A percentile compares a stretch with the other conserved stretches of the same genome.
These are phyloP conservation scores for Apostichopus parvimensis DNA, from an alignment of 35 echinoderm and acorn worm genomes.

Conservation along the genomic window DNA sequence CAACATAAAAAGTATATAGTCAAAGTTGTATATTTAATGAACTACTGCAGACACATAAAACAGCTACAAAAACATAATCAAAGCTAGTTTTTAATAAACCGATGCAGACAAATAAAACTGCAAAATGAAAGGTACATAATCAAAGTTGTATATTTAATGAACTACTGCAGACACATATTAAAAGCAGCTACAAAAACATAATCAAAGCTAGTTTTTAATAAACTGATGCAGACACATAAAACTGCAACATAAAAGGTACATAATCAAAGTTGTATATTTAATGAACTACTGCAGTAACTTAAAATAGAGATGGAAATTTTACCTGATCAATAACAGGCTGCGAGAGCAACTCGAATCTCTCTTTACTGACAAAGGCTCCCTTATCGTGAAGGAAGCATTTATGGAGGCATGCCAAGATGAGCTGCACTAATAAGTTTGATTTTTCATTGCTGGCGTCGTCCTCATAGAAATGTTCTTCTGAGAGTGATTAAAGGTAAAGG, in stretches of 20 bases:
- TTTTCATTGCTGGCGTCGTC: slow-evolving; percentile 48
- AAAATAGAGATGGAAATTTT: neutral
- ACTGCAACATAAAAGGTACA: no score
- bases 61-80: neutral
- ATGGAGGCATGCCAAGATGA: slow-evolving; percentile 74
- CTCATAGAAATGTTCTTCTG: slow-evolving; percentile 53
- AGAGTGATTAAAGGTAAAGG: neutral
- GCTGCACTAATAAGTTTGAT: slow-evolving; percentile 59
- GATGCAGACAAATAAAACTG: no score
- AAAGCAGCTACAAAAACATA: neutral
- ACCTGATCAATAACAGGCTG: slow-evolving; percentile 96
- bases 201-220: neutral
- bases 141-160: no score
- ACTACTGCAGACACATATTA: no score
- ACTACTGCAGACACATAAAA: no score
- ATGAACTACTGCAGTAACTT: no score
- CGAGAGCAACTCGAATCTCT: slow-evolving; percentile 88
- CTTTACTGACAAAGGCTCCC: slow-evolving; percentile 89
- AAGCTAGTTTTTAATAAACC: no score
- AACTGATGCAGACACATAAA: no score
- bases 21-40: no score
- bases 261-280: no score
- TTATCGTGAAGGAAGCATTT: slow-evolving; percentile 93
- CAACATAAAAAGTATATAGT: no score
- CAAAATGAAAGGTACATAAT: no score